A percentile compares a stretch with the other conserved stretches of the same genome.
phyloP scores from a whole-genome alignment of 2,888 invertebrate species.

The Eilema griseolum region DNA sequence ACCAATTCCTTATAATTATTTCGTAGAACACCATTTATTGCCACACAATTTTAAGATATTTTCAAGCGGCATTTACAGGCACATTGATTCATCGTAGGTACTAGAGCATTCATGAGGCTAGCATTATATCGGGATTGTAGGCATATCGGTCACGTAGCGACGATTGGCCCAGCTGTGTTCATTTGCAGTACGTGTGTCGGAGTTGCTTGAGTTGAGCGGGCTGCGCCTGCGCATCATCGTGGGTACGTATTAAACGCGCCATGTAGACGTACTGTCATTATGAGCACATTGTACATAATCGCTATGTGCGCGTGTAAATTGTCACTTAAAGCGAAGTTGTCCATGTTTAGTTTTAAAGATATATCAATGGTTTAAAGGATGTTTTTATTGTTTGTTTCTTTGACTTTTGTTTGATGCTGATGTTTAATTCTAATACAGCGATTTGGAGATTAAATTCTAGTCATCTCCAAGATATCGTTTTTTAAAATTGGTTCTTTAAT shows the following conservation, averaged over 20 bases:
- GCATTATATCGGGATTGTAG: constrained; percentile 61
- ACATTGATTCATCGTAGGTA: constrained; percentile 4
- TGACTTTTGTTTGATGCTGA: not conserved
- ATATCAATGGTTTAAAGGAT: not conserved
- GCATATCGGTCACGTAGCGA: constrained; percentile 66
- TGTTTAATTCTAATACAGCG: not conserved
- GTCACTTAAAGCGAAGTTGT: constrained; percentile 55
- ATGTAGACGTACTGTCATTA: constrained; percentile 60
- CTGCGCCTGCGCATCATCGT: constrained; percentile 20
- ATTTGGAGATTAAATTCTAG: too few relatives aligned
- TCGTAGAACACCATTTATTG: not conserved
- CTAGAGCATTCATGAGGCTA: constrained; percentile 20
- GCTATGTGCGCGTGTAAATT: constrained; percentile 62
- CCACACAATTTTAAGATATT: constrained; percentile 31
- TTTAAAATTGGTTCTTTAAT: too few relatives aligned
- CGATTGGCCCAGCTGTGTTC: constrained; percentile 65
- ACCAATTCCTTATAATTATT: not conserved
- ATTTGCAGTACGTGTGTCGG: constrained; percentile 71
- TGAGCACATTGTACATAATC: constrained; percentile 57
- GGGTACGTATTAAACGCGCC: constrained; percentile 59
- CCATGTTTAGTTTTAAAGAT: constrained; percentile 8
- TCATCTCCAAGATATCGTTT: too few relatives aligned
- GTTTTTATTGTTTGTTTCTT: not conserved
- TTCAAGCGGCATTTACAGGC: constrained; percentile 21
- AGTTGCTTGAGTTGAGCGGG: constrained; percentile 35